A percentile compares a stretch with the other conserved stretches of the same genome.
Conservation (phyloP, 2,888 invertebrate species). For the Scaptomyza flava region DNA sequence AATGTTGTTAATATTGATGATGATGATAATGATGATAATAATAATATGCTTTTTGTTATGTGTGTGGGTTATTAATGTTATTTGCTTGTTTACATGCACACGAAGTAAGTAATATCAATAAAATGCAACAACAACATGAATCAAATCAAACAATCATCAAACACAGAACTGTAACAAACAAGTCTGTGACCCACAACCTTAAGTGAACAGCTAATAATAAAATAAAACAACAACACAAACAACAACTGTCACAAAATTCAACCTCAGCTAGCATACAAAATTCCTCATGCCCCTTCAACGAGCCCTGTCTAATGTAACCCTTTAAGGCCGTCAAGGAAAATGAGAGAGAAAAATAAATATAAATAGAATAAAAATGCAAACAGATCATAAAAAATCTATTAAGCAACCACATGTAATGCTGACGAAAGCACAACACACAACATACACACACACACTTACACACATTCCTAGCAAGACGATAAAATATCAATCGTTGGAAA, state of each 20-base stretch:
- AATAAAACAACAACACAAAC: not conserved
- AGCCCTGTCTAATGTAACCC: slow-evolving; percentile 47
- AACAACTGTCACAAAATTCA: slow-evolving; percentile 18
- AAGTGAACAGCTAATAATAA: not conserved
- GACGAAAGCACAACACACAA: slow-evolving; percentile 47
- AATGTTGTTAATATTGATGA: slow-evolving; percentile 20
- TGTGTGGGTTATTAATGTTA: slow-evolving; percentile 62
- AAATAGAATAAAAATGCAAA: slow-evolving; percentile 62
- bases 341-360: slow-evolving; percentile 11
- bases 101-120: slow-evolving; percentile 58
- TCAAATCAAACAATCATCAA: slow-evolving; percentile 3
- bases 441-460: slow-evolving; percentile 26
- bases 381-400: slow-evolving; percentile 80
- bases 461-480: slow-evolving; percentile 48
- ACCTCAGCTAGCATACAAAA: not conserved
- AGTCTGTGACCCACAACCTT: slow-evolving; percentile 17
- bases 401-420: slow-evolving; percentile 73
- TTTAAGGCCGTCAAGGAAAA: slow-evolving; percentile 43
- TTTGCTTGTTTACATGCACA: slow-evolving; percentile 72
- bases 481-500: slow-evolving; percentile 81
- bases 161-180: slow-evolving; percentile 4
- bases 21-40: slow-evolving; percentile 36
- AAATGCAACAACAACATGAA: slow-evolving; percentile 16
- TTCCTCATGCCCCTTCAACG: not conserved
- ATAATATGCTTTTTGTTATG: slow-evolving; percentile 55